Base-by-base conservation (phyloP, 1,140 invertebrate genomes). In the Neodiprion fabricii region DNA sequence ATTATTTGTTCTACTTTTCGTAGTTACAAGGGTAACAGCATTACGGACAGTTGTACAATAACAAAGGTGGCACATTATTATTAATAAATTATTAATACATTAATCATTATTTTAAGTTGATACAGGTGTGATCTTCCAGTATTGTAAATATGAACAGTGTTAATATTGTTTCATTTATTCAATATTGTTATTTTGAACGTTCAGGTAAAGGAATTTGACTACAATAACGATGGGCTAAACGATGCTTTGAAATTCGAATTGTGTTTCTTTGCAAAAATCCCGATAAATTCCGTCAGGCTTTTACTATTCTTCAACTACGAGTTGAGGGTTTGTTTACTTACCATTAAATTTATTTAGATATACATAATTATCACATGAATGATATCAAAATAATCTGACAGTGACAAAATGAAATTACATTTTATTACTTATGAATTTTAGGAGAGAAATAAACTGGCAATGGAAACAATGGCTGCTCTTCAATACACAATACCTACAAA, bases 231-330 rank as follows among this genome's bases (percentile, higher is more conserved):
- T 85, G 90, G 89, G 8, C 82, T 82, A 68, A 87, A 88, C 48
- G 91, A 92, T 78, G 77, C 81, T 70, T 78, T 92, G 8, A 82
- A 89, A 50, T 88, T 92, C 72, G 88, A 90, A 75, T 75, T 86
- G 82, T 75, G 82, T 83, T 84, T 90, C 85, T 81, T 81, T 88
- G 80, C 79, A 70, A 69, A 86, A 40, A 84, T 88, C 74, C 80
- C 88, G 49, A 85, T 92, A 12, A 79, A 85, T 66, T 87, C 88
- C 61, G 75, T 91, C 0, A 89, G 87, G 73, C 79, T 92, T n/a
- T 78, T 91, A n/a, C 80, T 92, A 3, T 84, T 92, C 72, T 93
- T 92, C 82, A 86, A 91, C 78, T 92, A 90, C 72, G 85, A 87
- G 81, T 83, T 92, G 53, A 85, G 87, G 82, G 91, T 92, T 85